Conservation (phyloP, 2,888 invertebrate genomes). For the Emmelina monodactyla region DNA sequence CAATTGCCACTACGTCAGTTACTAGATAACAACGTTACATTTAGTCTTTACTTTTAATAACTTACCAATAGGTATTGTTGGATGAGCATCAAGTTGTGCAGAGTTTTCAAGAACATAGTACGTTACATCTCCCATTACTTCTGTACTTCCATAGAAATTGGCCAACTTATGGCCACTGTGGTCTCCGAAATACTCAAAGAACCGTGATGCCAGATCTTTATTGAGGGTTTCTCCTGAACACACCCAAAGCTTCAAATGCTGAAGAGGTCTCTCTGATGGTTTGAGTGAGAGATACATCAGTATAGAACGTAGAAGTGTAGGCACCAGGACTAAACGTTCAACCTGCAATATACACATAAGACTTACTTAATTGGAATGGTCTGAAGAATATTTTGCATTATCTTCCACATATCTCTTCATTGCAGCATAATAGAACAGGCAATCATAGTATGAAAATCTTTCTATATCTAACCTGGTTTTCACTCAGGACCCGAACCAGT, state of each 20-base stretch:
- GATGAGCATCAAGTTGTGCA: slow-evolving; percentile 67
- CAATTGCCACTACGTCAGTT: no score
- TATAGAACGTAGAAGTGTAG: slow-evolving; percentile 80
- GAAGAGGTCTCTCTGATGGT: slow-evolving; percentile 61
- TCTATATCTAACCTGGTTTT: slow-evolving; percentile 74
- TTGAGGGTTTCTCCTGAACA: slow-evolving; percentile 87
- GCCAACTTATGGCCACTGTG: slow-evolving; percentile 71
- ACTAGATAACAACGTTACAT: no score
- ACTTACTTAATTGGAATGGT: no score
- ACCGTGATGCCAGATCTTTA: slow-evolving; percentile 73
- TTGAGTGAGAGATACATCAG: slow-evolving; percentile 75
- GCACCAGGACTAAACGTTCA: slow-evolving; percentile 83
- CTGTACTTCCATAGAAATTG: slow-evolving; percentile 92
- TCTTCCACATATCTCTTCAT: no score
- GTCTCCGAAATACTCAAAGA: slow-evolving; percentile 77
- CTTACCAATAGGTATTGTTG: slow-evolving; percentile 86
- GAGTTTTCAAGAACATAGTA: slow-evolving; percentile 72
- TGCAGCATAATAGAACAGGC: no score
- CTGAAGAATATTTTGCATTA: no score
- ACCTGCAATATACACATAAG: slow-evolving; percentile 49
- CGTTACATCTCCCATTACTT: slow-evolving; percentile 91
- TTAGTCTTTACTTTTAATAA: no score
- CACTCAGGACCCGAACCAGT: slow-evolving; percentile 72
- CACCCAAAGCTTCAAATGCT: slow-evolving; percentile 77
- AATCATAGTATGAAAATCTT: no score